Conservation (phyloP, 2,888 invertebrate species). For the Amphipyra tragopoginis region DNA sequence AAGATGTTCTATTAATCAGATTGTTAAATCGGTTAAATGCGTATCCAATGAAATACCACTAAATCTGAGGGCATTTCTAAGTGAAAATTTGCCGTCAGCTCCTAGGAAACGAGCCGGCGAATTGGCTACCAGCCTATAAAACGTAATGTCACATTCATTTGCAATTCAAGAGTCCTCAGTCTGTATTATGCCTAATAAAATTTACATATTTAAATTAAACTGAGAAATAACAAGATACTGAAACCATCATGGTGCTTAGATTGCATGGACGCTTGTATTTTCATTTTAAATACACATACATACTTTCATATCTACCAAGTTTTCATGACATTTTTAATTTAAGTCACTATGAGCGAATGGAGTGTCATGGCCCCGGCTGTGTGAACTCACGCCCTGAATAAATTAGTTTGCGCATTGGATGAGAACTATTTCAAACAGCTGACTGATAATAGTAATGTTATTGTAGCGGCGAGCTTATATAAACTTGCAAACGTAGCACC, state of each 20-base stretch:
- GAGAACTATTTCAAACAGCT: conserved; percentile 48
- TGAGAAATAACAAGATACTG: conserved; percentile 88
- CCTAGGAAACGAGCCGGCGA: conserved; percentile 83
- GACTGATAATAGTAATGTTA: conserved; percentile 41
- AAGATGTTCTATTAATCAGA: conserved; percentile 56
- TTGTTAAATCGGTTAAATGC: conserved; percentile 63
- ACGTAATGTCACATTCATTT: conserved; percentile 89
- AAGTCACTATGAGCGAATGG: conserved; percentile 31
- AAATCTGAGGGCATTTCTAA: conserved; percentile 78
- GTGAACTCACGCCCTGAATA: conserved; percentile 49
- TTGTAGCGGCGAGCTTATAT: conserved; percentile 37
- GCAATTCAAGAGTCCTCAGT: conserved; percentile 88
- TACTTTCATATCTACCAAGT: conserved; percentile 40
- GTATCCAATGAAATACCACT: conserved; percentile 73
- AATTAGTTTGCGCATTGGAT: conserved; percentile 48
- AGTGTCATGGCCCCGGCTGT: conserved; percentile 35
- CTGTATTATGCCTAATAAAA: conserved; percentile 90
- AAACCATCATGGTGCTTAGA: conserved; percentile 80
- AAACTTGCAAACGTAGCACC: conserved; percentile 15
- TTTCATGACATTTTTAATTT: conserved; percentile 51
- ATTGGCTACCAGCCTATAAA: conserved; percentile 89
- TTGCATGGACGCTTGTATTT: conserved; percentile 72
- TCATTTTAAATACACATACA: conserved; percentile 49
- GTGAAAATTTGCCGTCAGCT: conserved; percentile 86
- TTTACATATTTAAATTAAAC: conserved; percentile 90